Conservation (phyloP, 2,113 vertebrate species). For the Urocitellus parryii region DNA sequence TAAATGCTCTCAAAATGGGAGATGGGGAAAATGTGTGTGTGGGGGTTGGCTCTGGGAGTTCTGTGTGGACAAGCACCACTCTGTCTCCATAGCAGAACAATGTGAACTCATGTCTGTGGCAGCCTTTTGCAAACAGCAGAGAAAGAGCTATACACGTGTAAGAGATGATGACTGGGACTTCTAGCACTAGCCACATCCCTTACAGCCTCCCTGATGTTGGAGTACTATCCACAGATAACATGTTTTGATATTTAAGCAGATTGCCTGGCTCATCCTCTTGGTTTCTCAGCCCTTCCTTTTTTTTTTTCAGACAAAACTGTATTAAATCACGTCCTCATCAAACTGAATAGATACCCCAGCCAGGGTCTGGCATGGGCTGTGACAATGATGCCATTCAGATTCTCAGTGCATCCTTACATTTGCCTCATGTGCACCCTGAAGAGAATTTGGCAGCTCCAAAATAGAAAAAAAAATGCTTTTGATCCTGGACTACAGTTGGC, state of each 20-base stretch:
- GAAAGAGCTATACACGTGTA: not conserved
- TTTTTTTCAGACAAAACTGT: constrained; percentile 44
- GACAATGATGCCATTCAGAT: not conserved
- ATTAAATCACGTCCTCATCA: constrained; percentile 31
- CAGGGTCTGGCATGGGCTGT: not conserved
- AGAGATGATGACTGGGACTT: not conserved
- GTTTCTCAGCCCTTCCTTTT: constrained; percentile 37
- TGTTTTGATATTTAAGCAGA: not conserved
- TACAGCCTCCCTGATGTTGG: fast-evolving
- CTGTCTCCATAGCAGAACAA: not conserved
- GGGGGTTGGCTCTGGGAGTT: not conserved
- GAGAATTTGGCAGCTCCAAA: constrained; percentile 18
- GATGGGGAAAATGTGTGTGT: not conserved
- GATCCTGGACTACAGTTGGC: constrained; percentile 10
- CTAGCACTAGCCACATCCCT: not conserved
- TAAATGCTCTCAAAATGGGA: not conserved
- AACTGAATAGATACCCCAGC: not conserved
- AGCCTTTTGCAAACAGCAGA: not conserved
- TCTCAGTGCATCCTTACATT: not conserved
- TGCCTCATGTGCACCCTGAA: not conserved
- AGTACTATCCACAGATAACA: not conserved
- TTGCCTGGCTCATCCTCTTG: not conserved
- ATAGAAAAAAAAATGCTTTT: constrained; percentile 51
- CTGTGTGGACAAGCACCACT: not conserved
- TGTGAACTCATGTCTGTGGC: constrained; percentile 49